These are phyloP conservation scores for Chlamydotis undulata DNA, from an alignment of 2,113 vertebrate species.

Conservation along the genomic window DNA sequence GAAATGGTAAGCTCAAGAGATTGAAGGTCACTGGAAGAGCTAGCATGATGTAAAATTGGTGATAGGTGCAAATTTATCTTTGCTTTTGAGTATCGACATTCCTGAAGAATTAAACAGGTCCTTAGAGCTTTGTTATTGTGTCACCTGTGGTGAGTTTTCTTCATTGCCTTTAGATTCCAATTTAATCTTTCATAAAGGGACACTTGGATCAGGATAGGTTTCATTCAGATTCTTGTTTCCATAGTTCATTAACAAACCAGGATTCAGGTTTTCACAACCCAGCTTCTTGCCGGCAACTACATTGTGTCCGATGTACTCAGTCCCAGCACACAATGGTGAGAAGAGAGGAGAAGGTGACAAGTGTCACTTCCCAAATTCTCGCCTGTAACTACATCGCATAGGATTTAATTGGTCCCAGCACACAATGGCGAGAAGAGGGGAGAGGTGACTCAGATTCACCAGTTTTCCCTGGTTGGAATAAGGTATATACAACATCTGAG, in stretches of 20 bases:
- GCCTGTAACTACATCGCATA: no score
- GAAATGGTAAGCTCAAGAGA: background rate
- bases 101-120: background rate
- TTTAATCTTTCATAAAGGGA: background rate
- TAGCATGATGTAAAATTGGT: background rate
- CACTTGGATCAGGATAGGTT: background rate
- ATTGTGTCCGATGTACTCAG: no score
- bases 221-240: background rate
- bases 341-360: no score
- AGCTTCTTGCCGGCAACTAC: no score
- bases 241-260: background rate
- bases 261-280: background rate
- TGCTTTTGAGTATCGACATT: background rate
- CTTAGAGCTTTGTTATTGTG: background rate
- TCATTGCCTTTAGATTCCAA: background rate
- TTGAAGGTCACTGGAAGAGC: background rate
- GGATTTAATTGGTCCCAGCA: no score
- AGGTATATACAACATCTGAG: no score
- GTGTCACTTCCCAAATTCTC: no score
- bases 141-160: background rate
- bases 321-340: no score
- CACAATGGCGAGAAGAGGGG: no score
- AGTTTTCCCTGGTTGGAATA: no score
- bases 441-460: no score
- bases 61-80: background rate